Evolutionary conservation across 2,797 vertebrate genomes (phyloP), one percentile per base, ranked within the genome.

Genomic region (Scarus forsteni): DNA sequence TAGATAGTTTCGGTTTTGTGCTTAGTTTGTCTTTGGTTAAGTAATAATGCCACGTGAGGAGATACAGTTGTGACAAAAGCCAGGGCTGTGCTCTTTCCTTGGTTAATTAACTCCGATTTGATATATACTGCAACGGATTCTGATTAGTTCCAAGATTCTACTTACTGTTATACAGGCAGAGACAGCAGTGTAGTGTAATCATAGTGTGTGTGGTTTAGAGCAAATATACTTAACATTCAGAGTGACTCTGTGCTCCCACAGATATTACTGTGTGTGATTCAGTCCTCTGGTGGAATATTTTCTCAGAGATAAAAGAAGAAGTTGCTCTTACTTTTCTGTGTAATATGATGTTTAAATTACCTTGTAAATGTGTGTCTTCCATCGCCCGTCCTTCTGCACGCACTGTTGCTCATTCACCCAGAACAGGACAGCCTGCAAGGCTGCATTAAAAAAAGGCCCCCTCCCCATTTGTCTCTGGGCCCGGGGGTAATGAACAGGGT

Each of bases 401-500:
- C 60, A 12, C 36, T 63, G 70, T 80, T 77, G 80, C 73, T 80
- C 69, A 53, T 75, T 88, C 71, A 66, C 73, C 79, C 82, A 15
- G 46, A 82, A 76, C 69, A 39, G 81, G 78, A 75, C 75, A 60
- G 75, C 18, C 54, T 83, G 76, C 62, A 80, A 70, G 74, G 35
- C 73, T 71, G 68, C 73, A 77, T 89, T 80, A 82, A 88, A 92
- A 27, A 77, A 70, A 64, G 67, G 57, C 77, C 80, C 82, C 66
- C 84, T 86, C 80, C 48, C 87, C 88, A 81, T 91, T 91, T 90
- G 85, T 92, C 90, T 86, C 75, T 8, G 72, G 84, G 69, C 79
- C 86, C 90, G 79, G 67, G 91, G 88, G 86, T 90, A 93, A 93
- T 92, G 89, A 92, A 81, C 63, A 16, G 85, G 85, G 79, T 85